These are phyloP conservation scores for Calliphora vomitoria DNA, from an alignment of 2,888 invertebrate genomes.

Conservation along the genomic window DNA sequence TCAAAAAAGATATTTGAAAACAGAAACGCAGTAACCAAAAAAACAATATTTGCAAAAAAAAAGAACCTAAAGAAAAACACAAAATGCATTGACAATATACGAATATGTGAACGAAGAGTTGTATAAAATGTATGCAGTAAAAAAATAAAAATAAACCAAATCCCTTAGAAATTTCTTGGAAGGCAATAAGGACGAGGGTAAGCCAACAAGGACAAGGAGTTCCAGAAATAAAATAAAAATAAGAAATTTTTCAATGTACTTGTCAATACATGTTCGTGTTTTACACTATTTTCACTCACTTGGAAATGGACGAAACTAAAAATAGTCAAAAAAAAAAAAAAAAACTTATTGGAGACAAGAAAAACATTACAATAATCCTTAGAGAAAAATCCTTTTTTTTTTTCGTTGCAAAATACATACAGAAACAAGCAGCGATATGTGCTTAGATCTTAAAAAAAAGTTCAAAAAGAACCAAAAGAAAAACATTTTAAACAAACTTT, in stretches of 20 bases:
- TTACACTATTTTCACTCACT: constrained; percentile 62
- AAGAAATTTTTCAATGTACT: constrained; percentile 59
- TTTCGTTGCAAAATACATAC: constrained; percentile 10
- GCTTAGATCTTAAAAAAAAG: constrained; percentile 36
- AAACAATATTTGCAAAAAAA: not conserved
- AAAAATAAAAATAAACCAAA: constrained; percentile 26
- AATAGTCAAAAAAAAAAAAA: not conserved
- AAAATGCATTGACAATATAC: constrained; percentile 54
- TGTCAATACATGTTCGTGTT: constrained; percentile 65
- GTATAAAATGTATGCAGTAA: constrained; percentile 16
- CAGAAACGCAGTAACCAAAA: constrained; percentile 10
- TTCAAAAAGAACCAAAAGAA: constrained; percentile 10
- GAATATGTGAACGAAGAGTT: constrained; percentile 1
- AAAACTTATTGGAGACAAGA: constrained; percentile 38
- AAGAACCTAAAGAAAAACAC: not conserved
- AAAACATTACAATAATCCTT: constrained; percentile 53
- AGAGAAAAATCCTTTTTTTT: constrained; percentile 32
- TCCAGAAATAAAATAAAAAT: constrained; percentile 1
- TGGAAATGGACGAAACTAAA: constrained; percentile 3
- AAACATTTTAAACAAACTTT: constrained; percentile 37
- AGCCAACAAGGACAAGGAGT: constrained; percentile 40
- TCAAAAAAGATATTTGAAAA: constrained; percentile 13
- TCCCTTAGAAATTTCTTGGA: constrained; percentile 52
- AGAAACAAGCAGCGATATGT: constrained; percentile 30
- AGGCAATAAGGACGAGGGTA: constrained; percentile 8